phyloP scores from a whole-genome alignment of 2,113 vertebrate species.

The Macquaria ambigua region DNA sequence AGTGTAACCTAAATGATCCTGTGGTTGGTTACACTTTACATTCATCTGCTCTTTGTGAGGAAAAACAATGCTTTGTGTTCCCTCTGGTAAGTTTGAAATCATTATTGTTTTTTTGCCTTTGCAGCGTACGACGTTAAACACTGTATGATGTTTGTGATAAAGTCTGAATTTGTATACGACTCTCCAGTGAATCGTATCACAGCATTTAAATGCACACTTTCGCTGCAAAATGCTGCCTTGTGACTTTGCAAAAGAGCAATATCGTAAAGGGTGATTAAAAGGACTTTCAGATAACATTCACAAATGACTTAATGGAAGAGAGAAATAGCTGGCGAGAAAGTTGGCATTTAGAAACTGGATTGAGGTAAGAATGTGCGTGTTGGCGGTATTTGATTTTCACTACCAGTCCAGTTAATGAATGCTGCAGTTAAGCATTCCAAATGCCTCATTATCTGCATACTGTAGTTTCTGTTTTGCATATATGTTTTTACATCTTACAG shows the following conservation, averaged over 20 bases:
- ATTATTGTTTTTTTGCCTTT: background rate
- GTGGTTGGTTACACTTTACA: conserved; percentile 46
- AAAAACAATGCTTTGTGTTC: conserved; percentile 28
- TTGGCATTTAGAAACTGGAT: conserved; percentile 59
- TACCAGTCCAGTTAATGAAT: conserved; percentile 58
- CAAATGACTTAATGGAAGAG: conserved; percentile 48
- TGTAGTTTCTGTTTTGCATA: conserved; percentile 78
- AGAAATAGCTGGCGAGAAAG: conserved; percentile 44
- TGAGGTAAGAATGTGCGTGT: conserved; percentile 77
- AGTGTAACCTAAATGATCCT: conserved; percentile 30
- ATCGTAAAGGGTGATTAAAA: conserved; percentile 56
- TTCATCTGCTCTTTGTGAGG: conserved; percentile 47
- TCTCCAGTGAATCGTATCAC: conserved; percentile 35
- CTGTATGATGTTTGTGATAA: conserved; percentile 35
- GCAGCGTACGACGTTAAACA: conserved; percentile 12
- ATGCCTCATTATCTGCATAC: conserved; percentile 74
- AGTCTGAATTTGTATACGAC: conserved; percentile 32
- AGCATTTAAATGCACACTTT: conserved; percentile 27
- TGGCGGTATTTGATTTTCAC: conserved; percentile 46
- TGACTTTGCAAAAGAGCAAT: conserved; percentile 44
- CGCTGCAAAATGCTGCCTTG: conserved; percentile 24
- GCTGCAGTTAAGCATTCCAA: conserved; percentile 53
- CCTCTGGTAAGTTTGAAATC: conserved; percentile 30
- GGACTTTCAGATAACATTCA: conserved; percentile 59
- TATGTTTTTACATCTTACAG: conserved; percentile 75